Evolutionary conservation across 2,888 invertebrate genomes (phyloP), one percentile per base, ranked within the genome.

Genomic region (Oxytorus armatus): DNA sequence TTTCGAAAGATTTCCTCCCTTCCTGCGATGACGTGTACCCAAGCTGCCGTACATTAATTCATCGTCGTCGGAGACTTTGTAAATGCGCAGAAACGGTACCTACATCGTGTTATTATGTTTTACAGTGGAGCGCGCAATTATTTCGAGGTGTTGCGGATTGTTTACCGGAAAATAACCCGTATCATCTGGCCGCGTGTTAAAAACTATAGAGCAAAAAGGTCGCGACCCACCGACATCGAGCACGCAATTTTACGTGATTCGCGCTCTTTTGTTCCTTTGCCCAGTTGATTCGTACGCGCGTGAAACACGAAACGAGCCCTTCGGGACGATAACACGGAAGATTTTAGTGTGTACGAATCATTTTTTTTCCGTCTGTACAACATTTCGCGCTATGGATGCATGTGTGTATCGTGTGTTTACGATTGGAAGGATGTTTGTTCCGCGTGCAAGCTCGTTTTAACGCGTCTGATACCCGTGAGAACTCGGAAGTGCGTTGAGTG

Each of bases 401-500:
- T 44, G 14, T 18, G 11, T 11, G 42, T 29, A 42, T 55, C 2
- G 29, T 57, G 14, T 55, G 47, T 73, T 57, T 42, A 77, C 44
- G 49, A 72, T 49, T 42, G 59, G 33, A 44, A 29, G 14, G 14
- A 25, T 14, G 39, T 57, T 55, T 44, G 49, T 73, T 73, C n/a
- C 74, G 49, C 76, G 39, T 55, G 63, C 70, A 53, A 66, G 65
- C 39, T 39, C 39, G 68, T 69, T 63, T 55, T 14, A 39, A 36
- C 55, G 25, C 47, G n/a, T n/a, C 44, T 61, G 36, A 65, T 57
- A 49, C 23, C 55, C 73, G 77, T 80, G 80, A 51, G 73, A 80
- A 73, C 68, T 73, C 77, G 68, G 77, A 57, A 77, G 68, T 77
- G 23, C 63, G 47, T 55, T 51, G 53, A 66, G n/a, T 55, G 63